These are phyloP conservation scores for Ruditapes philippinarum DNA, from an alignment of 1,140 invertebrate species.

Conservation along the genomic window DNA sequence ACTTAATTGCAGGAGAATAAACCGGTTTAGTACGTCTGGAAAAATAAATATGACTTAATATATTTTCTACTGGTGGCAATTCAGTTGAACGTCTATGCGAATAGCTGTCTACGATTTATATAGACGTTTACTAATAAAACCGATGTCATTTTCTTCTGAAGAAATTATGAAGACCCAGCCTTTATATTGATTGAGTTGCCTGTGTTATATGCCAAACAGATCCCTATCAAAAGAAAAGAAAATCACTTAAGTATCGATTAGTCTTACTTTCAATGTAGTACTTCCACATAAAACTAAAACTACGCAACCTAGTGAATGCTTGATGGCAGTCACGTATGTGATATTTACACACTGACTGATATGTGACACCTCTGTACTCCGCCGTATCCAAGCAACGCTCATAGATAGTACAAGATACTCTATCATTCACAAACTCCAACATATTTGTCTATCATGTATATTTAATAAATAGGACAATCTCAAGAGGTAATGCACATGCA, in stretches of 20 bases:
- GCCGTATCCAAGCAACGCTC: slow-evolving; percentile 1
- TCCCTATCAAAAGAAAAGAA: too few species aligned
- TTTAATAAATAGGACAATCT: background rate
- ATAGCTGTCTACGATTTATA: too few species aligned
- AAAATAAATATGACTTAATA: too few species aligned
- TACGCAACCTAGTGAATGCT: background rate
- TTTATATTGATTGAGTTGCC: too few species aligned
- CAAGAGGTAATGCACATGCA: too few species aligned
- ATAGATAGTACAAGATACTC: background rate
- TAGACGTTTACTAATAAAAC: too few species aligned
- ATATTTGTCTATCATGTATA: background rate
- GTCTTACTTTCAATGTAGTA: background rate
- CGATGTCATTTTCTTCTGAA: too few species aligned
- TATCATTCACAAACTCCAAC: background rate
- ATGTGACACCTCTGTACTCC: slow-evolving; percentile 6
- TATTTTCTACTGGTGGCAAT: too few species aligned
- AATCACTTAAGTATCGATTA: too few species aligned
- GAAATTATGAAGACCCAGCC: too few species aligned
- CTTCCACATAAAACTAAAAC: background rate
- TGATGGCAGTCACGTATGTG: background rate
- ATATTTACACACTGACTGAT: background rate
- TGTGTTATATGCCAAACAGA: too few species aligned
- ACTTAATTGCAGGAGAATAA: background rate
- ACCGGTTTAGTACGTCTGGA: background rate
- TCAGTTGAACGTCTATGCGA: too few species aligned